Percentiles rank a stretch among this genome's conserved stretches.
Evolutionary conservation across 2,113 vertebrate species (phyloP).

Genomic region (Tupaia chinensis): DNA sequence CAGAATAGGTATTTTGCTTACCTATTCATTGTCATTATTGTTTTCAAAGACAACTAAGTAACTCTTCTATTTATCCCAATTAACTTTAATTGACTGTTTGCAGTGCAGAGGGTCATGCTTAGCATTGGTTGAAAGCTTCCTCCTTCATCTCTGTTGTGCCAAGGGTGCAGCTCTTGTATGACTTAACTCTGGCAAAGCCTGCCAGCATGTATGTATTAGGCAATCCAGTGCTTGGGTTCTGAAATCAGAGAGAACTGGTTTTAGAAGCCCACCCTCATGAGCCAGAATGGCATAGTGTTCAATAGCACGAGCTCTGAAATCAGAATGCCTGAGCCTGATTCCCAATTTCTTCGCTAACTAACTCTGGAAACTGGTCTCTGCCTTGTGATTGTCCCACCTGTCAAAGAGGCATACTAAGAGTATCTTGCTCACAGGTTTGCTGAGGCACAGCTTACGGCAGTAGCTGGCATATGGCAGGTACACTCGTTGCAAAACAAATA

Average conservation of each 20-base stretch:
- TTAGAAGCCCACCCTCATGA: neutral
- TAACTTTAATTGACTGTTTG: neutral
- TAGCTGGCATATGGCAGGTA: neutral
- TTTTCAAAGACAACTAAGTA: neutral
- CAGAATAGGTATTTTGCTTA: neutral
- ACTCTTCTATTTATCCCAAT: neutral
- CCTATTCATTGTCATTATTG: neutral
- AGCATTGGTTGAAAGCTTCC: neutral
- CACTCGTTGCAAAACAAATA: neutral
- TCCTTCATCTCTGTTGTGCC: neutral
- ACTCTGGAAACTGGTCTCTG: neutral
- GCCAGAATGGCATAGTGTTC: neutral
- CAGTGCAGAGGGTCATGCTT: neutral
- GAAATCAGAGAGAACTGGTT: neutral
- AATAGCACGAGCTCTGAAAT: neutral
- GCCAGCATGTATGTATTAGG: accelerated
- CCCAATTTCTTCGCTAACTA: neutral
- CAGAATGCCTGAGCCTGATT: neutral
- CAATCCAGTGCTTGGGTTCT: neutral
- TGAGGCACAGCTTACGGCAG: neutral
- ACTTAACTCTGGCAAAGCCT: neutral
- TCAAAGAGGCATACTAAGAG: neutral
- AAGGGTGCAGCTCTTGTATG: neutral
- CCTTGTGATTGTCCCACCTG: neutral
- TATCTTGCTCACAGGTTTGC: neutral